phyloP scores from a whole-genome alignment of 2,113 vertebrate species.

The Vulpes vulpes region DNA sequence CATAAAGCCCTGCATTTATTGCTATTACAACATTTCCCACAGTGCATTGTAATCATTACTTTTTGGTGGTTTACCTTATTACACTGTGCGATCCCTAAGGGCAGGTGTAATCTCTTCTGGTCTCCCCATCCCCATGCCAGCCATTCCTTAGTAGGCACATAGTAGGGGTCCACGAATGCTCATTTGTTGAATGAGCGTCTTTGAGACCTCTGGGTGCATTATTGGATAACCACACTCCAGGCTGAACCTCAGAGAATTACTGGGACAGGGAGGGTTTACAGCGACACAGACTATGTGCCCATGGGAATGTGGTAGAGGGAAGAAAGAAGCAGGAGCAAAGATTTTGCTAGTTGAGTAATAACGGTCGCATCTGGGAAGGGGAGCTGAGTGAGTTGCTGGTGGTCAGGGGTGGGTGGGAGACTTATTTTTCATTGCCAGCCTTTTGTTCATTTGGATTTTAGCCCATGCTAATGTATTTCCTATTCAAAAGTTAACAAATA shows the following conservation, averaged over 20 bases:
- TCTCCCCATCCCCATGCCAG: neutral
- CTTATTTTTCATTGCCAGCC: neutral
- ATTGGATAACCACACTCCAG: neutral
- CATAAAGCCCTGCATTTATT: conserved; percentile 57
- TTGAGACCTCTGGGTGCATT: neutral
- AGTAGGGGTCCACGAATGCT: neutral
- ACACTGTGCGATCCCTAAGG: neutral
- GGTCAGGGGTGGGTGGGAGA: neutral
- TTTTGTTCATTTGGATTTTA: conserved; percentile 44
- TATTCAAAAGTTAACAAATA: conserved; percentile 23
- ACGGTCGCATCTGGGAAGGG: neutral
- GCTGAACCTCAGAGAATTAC: neutral
- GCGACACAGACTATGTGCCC: neutral
- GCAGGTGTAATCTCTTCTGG: neutral
- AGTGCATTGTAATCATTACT: conserved; percentile 28
- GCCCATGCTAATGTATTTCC: neutral
- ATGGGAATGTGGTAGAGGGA: neutral
- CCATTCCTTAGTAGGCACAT: neutral
- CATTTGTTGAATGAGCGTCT: neutral
- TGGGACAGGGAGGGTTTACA: neutral
- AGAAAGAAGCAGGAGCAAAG: neutral
- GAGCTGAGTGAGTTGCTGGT: neutral
- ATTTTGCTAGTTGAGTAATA: neutral
- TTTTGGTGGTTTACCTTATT: conserved; percentile 39
- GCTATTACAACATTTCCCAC: conserved; percentile 48